Base-by-base conservation (phyloP, 2,113 vertebrate genomes). In the Beaufortia kweichowensis region DNA sequence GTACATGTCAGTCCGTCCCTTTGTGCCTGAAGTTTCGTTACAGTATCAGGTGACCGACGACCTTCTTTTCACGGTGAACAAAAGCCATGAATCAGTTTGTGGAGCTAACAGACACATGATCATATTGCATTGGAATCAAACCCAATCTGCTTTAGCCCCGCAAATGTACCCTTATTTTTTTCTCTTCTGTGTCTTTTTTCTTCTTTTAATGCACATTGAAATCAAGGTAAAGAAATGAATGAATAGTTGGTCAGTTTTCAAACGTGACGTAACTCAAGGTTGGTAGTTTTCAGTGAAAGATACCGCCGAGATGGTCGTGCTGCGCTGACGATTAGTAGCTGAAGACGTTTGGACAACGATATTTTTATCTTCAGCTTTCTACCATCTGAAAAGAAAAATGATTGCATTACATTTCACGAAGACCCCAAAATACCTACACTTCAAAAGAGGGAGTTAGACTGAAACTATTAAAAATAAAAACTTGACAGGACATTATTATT, bases 361-460 rank as follows among this genome's bases (percentile, higher is more conserved):
- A 88, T 87, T 78, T 69, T 73, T 19, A 77, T 88, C 92, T 95
- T 99, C 95, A 99, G 94, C 96, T 99, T 90, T 98, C 95, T 74
- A 91, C 94, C 92, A 97, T 95, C 97, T 98, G 91, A 15, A 79
- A 85, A 83, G 80, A 77, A 71, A 84, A 64, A 46, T 4, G 14
- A 46, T 46, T 17, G 15, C 4, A 5, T 46, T 46, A 17, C 15
- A 17, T 2, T 46, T 46, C 1, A 46, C 14, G 3, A 5, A 12
- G 5, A 9, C 7, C 21, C 57, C 28, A 26, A 48, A 35, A 2
- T 10, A 2, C 3, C 1, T 55, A 19, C 21, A 28, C 1, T 60
- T 3, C 11, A 60, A 10, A 3, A 62, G 17, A 33, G 8, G 12
- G n/a, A n/a, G n/a, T n/a, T n/a, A n/a, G n/a, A n/a, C n/a, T n/a